Base-by-base conservation (phyloP, 2,888 invertebrate species). In the Pediacus dermestoides region DNA sequence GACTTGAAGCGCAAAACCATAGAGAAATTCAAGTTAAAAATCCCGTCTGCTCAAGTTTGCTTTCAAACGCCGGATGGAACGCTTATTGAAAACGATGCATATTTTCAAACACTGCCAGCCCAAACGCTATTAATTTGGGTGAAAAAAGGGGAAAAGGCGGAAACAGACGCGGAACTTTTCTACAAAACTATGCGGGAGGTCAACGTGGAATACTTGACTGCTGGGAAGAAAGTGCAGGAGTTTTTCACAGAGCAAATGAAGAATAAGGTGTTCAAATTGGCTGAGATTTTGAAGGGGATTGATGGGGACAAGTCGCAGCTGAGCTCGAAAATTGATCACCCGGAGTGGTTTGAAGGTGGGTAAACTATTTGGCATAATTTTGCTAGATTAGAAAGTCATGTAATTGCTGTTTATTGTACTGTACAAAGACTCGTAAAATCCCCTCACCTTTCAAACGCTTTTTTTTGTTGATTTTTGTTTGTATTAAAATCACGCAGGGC, bases 321-420 rank as follows among this genome's bases (percentile, higher is more conserved):
- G 32, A 70, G 78, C 14, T 82, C 82, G 57, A 74, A 74, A 26
- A 74, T 76, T 45, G 70, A 75, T 6, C 84, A 90, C 67, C 80
- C 83, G 1, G 81, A 79, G 44, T 90, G 90, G 90, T 90, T 90
- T 70, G 74, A 77, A 71, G 86, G 87, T 72, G 73, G 51, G 46
- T 51, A 34, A 23, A 3, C 3, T 6, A 4, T 23, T 23, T 23
- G 23, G n/a, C 4, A 23, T 4, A n/a, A 3, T n/a, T 23, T n/a
- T n/a, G n/a, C n/a, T n/a, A n/a, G n/a, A n/a, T n/a, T n/a, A n/a
- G n/a, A n/a, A n/a, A n/a, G n/a, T n/a, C n/a, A n/a, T n/a, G n/a
- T n/a, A n/a, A n/a, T n/a, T n/a, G n/a, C n/a, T n/a, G n/a, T n/a
- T n/a, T n/a, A n/a, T n/a, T n/a, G n/a, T n/a, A n/a, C n/a, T n/a